Evolutionary conservation across 1,140 invertebrate species (phyloP).

Genomic region (Drosophila pachea): DNA sequence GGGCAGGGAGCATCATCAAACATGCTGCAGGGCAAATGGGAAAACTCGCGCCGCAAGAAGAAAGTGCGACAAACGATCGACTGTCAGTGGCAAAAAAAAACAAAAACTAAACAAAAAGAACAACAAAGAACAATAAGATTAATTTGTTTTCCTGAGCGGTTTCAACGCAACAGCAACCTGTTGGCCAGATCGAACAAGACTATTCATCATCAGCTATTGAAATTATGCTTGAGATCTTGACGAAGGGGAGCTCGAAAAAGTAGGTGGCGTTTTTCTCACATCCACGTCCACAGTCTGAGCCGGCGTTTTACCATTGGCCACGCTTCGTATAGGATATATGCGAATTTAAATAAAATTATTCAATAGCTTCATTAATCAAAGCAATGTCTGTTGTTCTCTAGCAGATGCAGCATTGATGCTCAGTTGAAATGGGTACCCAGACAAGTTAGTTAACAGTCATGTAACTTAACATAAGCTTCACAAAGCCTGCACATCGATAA

Average conservation of each 20-base stretch:
- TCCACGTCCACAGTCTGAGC: slow-evolving; percentile 43
- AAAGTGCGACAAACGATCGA: slow-evolving; percentile 56
- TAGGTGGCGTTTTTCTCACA: slow-evolving; percentile 75
- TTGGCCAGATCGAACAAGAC: slow-evolving; percentile 54
- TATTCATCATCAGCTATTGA: slow-evolving; percentile 61
- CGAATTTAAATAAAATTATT: slow-evolving; percentile 77
- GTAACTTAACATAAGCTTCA: background rate
- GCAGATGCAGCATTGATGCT: slow-evolving; percentile 46
- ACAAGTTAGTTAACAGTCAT: background rate
- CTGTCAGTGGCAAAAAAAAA: slow-evolving; percentile 27
- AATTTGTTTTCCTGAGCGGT: slow-evolving; percentile 67
- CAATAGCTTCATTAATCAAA: slow-evolving; percentile 69
- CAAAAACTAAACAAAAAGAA: background rate
- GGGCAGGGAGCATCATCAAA: slow-evolving; percentile 41
- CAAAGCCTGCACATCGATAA: slow-evolving; percentile 10
- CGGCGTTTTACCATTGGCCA: slow-evolving; percentile 67
- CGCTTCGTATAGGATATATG: slow-evolving; percentile 71
- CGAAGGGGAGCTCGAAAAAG: slow-evolving; percentile 31
- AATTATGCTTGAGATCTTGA: slow-evolving; percentile 18
- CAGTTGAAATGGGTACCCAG: slow-evolving; percentile 42
- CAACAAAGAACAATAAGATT: slow-evolving; percentile 54
- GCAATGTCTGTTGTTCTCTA: slow-evolving; percentile 23
- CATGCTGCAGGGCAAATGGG: slow-evolving; percentile 39
- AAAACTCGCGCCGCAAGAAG: slow-evolving; percentile 35
- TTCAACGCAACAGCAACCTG: slow-evolving; percentile 60